Base-by-base conservation (phyloP, 2,888 invertebrate genomes). In the Drosophila infuscata region DNA sequence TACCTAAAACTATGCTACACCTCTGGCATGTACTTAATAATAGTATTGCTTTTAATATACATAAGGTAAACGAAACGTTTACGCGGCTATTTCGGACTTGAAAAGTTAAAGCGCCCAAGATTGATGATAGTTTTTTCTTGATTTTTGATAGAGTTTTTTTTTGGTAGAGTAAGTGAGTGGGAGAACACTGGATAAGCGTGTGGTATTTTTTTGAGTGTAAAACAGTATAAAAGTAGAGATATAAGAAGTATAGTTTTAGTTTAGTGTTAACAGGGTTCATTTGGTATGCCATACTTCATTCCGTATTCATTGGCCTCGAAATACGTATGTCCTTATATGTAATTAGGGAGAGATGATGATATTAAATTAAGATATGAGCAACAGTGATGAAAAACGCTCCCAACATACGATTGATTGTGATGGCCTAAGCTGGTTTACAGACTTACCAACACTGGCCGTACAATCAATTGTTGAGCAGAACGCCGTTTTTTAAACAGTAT, bases 11-110 rank as follows among this genome's bases (percentile, higher is more conserved):
- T 57, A 70, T 83, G 81, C 81, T 62, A 53, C 74, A 52, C 52
- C 74, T 46, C 49, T 70, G 82, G 46, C 59, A 38, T 32, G 69
- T 62, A 70, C 51, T 54, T 35, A 61, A 63, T 65, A 53, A 58
- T 41, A 52, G 25, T 62, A 52, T 56, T 69, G 7, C 48, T 54
- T 71, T 62, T 53, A 41, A 64, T 62, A 62, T 70, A 64, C 59
- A 62, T 72, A 57, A 69, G 52, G 73, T 69, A 91, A 91, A 86
- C 91, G 92, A 92, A 92, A 91, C 92, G 84, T 91, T 91, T 91
- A 92, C 89, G 91, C 92, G 92, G 92, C 90, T 92, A 92, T 92
- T 92, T 92, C 92, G 90, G 92, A 83, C 92, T 92, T 91, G 76
- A 81, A 87, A 90, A 92, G 92, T 92, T 92, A 91, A 86, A 89